Conservation (phyloP, 2,113 vertebrate genomes). For the Pluvialis apricaria region DNA sequence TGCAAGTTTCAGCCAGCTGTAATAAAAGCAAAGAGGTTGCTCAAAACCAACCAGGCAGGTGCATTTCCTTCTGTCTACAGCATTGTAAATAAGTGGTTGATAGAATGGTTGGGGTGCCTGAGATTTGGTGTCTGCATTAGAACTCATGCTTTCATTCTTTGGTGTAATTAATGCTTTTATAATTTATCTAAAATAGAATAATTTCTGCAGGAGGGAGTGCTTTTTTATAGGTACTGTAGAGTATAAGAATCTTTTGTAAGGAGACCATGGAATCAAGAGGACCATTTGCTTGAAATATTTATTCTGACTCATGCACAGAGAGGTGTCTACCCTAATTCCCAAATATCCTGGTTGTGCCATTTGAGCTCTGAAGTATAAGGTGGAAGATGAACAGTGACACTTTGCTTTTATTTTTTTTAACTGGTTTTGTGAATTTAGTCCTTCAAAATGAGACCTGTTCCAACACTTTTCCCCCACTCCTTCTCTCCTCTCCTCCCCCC, state of each 20-base stretch:
- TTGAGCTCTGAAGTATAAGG: not conserved
- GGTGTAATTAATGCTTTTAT: not conserved
- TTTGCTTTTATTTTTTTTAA: not conserved
- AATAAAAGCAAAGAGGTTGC: not conserved
- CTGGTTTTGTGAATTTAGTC: not conserved
- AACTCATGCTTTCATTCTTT: not conserved
- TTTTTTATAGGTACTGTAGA: not conserved
- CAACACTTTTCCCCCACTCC: fast-evolving
- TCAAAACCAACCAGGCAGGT: not conserved
- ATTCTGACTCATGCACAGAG: not conserved
- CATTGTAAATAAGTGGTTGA: fast-evolving
- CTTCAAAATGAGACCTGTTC: not conserved
- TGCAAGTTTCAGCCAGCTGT: not conserved
- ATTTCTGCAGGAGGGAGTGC: not conserved
- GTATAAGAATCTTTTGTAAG: not conserved
- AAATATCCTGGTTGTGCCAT: not conserved
- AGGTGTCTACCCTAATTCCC: not conserved
- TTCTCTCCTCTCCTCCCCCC: fast-evolving
- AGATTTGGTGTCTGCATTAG: not conserved
- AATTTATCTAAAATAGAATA: not conserved
- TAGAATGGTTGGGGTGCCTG: not conserved
- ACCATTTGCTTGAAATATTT: not conserved
- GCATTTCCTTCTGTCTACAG: not conserved
- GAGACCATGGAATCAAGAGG: not conserved
- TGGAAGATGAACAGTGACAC: not conserved